These are phyloP conservation scores for Hermaeophaga mercurialis DNA, from an alignment of 2,888 invertebrate genomes.

Conservation along the genomic window DNA sequence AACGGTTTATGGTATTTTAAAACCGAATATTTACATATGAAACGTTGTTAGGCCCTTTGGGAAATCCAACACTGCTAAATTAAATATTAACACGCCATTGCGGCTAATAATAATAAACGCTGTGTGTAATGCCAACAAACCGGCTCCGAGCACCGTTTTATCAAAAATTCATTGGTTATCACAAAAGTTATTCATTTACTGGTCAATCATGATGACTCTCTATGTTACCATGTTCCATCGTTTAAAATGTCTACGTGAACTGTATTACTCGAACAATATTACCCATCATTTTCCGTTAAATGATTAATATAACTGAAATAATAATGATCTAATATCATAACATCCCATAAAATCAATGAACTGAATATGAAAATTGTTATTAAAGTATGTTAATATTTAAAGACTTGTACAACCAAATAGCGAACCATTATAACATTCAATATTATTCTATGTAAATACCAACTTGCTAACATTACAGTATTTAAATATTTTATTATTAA, in stretches of 20 bases:
- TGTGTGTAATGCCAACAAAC: conserved; percentile 29
- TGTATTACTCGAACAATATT: background rate
- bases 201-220: conserved; percentile 10
- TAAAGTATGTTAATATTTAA: no score
- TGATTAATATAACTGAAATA: background rate
- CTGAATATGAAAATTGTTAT: no score
- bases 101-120: conserved; percentile 42
- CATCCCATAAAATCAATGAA: no score
- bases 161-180: conserved; percentile 28
- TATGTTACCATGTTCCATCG: background rate
- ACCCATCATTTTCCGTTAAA: background rate
- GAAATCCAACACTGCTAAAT: conserved; percentile 46
- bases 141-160: conserved; percentile 21
- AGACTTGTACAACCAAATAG: no score
- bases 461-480: no score
- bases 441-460: no score
- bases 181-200: conserved; percentile 21
- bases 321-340: background rate
- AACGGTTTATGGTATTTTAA: conserved; percentile 14
- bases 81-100: conserved; percentile 53
- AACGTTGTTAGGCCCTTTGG: conserved; percentile 44
- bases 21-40: conserved; percentile 43
- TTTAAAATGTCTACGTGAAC: background rate
- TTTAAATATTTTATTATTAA: no score
- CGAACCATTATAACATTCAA: no score